Conservation (phyloP, 1,140 invertebrate species). For the Drosophila gunungcola region DNA sequence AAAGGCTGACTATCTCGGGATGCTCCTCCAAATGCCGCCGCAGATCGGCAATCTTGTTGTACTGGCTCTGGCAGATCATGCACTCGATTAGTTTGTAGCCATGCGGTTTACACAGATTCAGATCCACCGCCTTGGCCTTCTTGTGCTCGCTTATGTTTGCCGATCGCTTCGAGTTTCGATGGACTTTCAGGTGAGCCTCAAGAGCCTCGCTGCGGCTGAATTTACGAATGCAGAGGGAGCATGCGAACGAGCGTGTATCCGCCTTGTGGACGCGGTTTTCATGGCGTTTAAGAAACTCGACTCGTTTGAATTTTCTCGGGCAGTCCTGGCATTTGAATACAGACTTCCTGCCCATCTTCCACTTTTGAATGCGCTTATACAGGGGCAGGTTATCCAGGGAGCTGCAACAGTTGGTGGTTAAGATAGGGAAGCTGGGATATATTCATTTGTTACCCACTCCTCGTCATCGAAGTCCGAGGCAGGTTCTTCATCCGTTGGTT, state of each 20-base stretch:
- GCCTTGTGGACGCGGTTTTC: slow-evolving; percentile 37
- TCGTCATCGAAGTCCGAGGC: slow-evolving; percentile 59
- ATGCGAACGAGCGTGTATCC: slow-evolving; percentile 49
- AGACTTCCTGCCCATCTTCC: slow-evolving; percentile 36
- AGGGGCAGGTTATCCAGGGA: slow-evolving; percentile 65
- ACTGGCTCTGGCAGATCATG: slow-evolving; percentile 73
- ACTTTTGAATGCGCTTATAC: slow-evolving; percentile 46
- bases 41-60: slow-evolving; percentile 67
- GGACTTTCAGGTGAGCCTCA: slow-evolving; percentile 59
- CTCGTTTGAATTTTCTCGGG: slow-evolving; percentile 51
- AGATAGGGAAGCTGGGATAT: not conserved
- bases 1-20: slow-evolving; percentile 50
- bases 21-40: slow-evolving; percentile 62
- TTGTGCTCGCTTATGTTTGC: slow-evolving; percentile 65
- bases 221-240: slow-evolving; percentile 66
- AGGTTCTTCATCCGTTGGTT: not conserved
- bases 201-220: slow-evolving; percentile 62
- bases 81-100: slow-evolving; percentile 73
- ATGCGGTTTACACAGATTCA: slow-evolving; percentile 70
- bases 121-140: slow-evolving; percentile 67
- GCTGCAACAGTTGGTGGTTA: slow-evolving; percentile 19
- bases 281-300: slow-evolving; percentile 57
- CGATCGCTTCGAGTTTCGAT: slow-evolving; percentile 64
- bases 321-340: slow-evolving; percentile 56
- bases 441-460: slow-evolving; percentile 31